Conservation (phyloP, 2,113 vertebrate species). For the Nesoenas mayeri region DNA sequence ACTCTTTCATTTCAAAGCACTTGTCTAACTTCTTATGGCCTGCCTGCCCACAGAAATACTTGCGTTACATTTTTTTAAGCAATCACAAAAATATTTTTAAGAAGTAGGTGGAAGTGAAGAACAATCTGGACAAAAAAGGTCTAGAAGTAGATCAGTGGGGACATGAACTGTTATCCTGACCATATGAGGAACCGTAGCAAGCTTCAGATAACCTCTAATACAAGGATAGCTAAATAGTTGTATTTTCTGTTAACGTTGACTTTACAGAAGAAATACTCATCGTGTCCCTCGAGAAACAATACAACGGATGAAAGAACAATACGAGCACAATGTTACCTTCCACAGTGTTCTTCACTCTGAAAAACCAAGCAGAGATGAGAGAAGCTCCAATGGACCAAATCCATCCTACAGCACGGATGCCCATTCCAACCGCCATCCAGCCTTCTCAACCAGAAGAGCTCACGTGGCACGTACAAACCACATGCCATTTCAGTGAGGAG, state of each 20-base stretch:
- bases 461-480: neutral
- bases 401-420: neutral
- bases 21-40: neutral
- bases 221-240: neutral
- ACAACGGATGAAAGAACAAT: constrained; percentile 78
- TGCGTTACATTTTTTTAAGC: neutral
- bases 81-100: neutral
- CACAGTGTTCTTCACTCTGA: constrained; percentile 75
- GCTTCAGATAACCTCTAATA: neutral
- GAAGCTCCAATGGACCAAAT: neutral
- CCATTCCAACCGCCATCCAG: neutral
- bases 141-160: neutral
- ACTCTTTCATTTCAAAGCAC: neutral
- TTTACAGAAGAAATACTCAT: constrained; percentile 76
- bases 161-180: neutral
- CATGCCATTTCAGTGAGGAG: neutral
- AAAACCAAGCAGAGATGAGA: constrained; percentile 55
- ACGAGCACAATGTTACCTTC: constrained; percentile 78
- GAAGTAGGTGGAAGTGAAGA: neutral
- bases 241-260: constrained; percentile 12
- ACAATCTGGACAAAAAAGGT: neutral
- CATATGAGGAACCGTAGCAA: neutral
- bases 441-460: constrained; percentile 15
- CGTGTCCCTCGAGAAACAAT: constrained; percentile 76
- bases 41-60: neutral